Evolutionary conservation across 2,797 vertebrate species (phyloP).

Genomic region (Silurus lanzhouensis): DNA sequence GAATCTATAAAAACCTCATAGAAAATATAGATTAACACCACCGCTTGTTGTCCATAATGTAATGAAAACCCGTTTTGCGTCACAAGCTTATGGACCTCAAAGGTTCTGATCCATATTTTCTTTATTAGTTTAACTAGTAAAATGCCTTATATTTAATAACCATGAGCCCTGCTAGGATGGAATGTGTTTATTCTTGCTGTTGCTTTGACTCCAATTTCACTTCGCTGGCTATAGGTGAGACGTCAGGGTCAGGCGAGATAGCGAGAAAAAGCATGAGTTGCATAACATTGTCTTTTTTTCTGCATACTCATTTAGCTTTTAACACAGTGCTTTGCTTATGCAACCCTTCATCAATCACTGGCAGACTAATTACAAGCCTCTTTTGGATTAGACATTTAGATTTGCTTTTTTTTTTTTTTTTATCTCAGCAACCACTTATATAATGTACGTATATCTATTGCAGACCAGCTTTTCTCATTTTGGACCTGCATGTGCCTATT

Average conservation of each 20-base stretch:
- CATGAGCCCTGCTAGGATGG: slow-evolving; percentile 22
- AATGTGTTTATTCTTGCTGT: slow-evolving; percentile 17
- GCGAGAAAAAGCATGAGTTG: slow-evolving; percentile 34
- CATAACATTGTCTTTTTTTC: slow-evolving; percentile 50
- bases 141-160: not conserved
- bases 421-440: slow-evolving; percentile 28
- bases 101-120: not conserved
- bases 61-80: not conserved
- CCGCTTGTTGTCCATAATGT: not conserved
- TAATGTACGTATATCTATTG: slow-evolving; percentile 17
- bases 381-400: slow-evolving; percentile 37
- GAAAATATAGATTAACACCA: not conserved
- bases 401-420: slow-evolving; percentile 27
- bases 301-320: slow-evolving; percentile 64
- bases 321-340: slow-evolving; percentile 55
- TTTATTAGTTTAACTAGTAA: not conserved
- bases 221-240: slow-evolving; percentile 19
- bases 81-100: not conserved
- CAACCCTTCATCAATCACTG: slow-evolving; percentile 51
- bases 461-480: slow-evolving; percentile 14
- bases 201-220: slow-evolving; percentile 15
- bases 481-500: not conserved
- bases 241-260: slow-evolving; percentile 28
- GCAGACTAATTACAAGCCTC: slow-evolving; percentile 52
- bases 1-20: too few relatives aligned